A percentile compares a stretch with the other conserved stretches of the same genome.
These are phyloP conservation scores for Elegia similella DNA, from an alignment of 2,888 invertebrate species.

Conservation along the genomic window DNA sequence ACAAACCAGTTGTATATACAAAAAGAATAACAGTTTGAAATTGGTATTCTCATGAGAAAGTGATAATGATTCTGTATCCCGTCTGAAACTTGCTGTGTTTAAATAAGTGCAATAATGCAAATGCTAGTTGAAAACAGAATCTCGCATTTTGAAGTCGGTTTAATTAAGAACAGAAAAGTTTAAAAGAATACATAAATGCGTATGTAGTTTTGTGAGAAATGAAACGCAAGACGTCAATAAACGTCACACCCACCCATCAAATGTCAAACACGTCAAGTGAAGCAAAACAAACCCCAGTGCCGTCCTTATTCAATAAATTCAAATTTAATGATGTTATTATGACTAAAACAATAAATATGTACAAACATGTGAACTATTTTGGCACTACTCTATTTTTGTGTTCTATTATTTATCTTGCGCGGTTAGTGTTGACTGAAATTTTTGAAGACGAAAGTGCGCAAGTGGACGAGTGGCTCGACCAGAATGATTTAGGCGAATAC, in stretches of 20 bases:
- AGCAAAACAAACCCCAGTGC: conserved; percentile 27
- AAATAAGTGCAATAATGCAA: too few relatives aligned
- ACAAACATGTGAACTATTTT: conserved; percentile 56
- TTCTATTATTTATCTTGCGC: conserved; percentile 58
- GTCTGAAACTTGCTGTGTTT: too few relatives aligned
- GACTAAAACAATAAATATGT: conserved; percentile 56
- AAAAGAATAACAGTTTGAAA: too few relatives aligned
- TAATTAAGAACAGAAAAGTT: too few relatives aligned
- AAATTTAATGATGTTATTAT: conserved; percentile 42
- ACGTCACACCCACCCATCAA: not conserved
- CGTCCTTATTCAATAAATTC: conserved; percentile 23
- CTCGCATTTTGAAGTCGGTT: too few relatives aligned
- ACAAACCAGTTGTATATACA: too few relatives aligned
- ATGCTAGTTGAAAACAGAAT: too few relatives aligned
- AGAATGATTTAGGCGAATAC: conserved; percentile 86
- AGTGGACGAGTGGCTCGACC: conserved; percentile 88
- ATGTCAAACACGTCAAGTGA: conserved; percentile 1
- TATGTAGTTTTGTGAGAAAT: not conserved
- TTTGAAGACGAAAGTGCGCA: conserved; percentile 81
- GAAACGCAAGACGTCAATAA: not conserved
- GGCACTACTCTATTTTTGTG: conserved; percentile 57
- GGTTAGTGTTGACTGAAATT: conserved; percentile 60
- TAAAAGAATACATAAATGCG: too few relatives aligned
- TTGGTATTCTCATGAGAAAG: too few relatives aligned
- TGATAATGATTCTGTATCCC: too few relatives aligned